Evolutionary conservation across 1,140 invertebrate genomes (phyloP).

Genomic region (Cepaea nemoralis): DNA sequence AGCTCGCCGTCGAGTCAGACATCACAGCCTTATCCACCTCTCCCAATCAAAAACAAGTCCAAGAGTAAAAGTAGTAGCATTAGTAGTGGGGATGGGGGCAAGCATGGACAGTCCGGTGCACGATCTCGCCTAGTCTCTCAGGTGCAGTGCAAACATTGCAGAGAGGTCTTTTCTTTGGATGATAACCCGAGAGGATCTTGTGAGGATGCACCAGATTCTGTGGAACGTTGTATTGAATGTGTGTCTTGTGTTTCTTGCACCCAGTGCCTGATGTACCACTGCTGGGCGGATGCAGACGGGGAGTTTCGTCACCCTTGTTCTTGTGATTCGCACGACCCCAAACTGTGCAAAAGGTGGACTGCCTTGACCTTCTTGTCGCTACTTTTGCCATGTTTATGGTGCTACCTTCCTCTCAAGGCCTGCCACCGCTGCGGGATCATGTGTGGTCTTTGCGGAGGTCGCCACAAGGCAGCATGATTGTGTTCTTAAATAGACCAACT

Average conservation of each 20-base stretch:
- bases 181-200: constrained; percentile 87
- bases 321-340: constrained; percentile 71
- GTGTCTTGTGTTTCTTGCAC: constrained; percentile 85
- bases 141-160: constrained; percentile 73
- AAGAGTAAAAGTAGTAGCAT: constrained; percentile 25
- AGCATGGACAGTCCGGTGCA: constrained; percentile 11
- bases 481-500: not conserved
- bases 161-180: constrained; percentile 77
- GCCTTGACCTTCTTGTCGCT: constrained; percentile 87
- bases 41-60: constrained; percentile 60
- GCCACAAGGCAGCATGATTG: constrained; percentile 79
- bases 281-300: constrained; percentile 82
- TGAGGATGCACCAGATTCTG: constrained; percentile 88
- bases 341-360: constrained; percentile 78
- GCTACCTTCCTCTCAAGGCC: constrained; percentile 87
- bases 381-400: constrained; percentile 92
- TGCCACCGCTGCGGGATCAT: constrained; percentile 86
- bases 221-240: constrained; percentile 83
- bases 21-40: constrained; percentile 56
- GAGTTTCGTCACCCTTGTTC: constrained; percentile 74
- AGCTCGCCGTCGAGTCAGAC: constrained; percentile 25
- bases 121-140: constrained; percentile 49
- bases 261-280: constrained; percentile 91
- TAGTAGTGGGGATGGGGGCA: constrained; percentile 8
- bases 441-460: constrained; percentile 86